Evolutionary conservation across 2,113 vertebrate genomes (phyloP), one percentile per base, ranked within the genome.

Genomic region (Oreochromis tanganicae): DNA sequence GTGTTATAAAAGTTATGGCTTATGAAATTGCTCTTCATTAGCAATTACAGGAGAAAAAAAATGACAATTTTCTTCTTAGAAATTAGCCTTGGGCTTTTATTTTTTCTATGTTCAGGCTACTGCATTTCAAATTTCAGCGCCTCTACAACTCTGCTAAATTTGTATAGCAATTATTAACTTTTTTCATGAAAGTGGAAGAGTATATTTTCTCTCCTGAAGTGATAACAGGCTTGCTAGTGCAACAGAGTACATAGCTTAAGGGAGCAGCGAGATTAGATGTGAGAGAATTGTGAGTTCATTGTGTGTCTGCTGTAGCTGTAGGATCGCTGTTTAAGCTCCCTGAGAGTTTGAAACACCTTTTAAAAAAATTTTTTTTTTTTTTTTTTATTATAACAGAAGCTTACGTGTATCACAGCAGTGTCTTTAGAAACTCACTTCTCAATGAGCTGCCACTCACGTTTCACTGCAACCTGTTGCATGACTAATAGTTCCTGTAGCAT

Each of bases 271-370:
- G 85, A 91, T 92, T 82, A 90, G 88, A 94, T 92, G 91, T 82
- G 73, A 93, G 90, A 89, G 91, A 91, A 91, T 92, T 92, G 80
- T 89, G 85, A 90, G 95, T 94, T 91, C 84, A 83, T 84, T 90
- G 87, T 85, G 84, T 85, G 84, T 81, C 68, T 92, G 50, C 86
- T 83, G 87, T 84, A 93, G 68, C 59, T 29, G 80, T 84, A 85
- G 88, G 89, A 90, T 92, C 17, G 8, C 41, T 79, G 80, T 83
- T 91, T 38, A 68, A 95, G 83, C 85, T 94, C 81, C 21, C 55
- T 1, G 17, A 82, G 85, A 81, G 63, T 75, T 86, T 24, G 84
- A 90, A 88, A 86, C 59, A 52, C 12, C 68, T 55, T 75, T 57
- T 32, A 29, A 29, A 29, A 34, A 34, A 34, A 34, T 7, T 7